Conservation (phyloP, 2,797 vertebrate genomes). For the Sebastes minor region DNA sequence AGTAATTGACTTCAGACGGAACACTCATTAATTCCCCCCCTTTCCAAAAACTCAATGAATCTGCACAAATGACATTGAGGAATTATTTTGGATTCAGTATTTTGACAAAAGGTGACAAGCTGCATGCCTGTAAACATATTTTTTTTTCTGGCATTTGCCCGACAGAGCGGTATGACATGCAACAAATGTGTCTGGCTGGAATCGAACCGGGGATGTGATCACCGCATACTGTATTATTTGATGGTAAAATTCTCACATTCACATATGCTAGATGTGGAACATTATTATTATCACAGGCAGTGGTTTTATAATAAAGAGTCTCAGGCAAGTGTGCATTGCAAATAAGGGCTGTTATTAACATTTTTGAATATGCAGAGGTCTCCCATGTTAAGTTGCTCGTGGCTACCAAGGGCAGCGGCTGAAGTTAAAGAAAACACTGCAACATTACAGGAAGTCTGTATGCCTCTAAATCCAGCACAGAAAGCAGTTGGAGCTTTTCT, state of each 20-base stretch:
- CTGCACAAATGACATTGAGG: too few relatives aligned
- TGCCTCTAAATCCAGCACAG: neutral
- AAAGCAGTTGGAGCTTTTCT: neutral
- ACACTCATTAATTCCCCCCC: too few relatives aligned
- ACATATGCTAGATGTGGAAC: neutral
- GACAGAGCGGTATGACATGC: neutral
- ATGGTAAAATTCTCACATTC: neutral
- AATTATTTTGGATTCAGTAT: too few relatives aligned
- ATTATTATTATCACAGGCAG: neutral
- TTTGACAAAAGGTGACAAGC: too few relatives aligned
- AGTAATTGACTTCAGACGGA: too few relatives aligned
- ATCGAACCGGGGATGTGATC: neutral
- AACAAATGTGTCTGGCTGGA: neutral
- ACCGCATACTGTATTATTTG: neutral
- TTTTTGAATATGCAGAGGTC: constrained; percentile 2
- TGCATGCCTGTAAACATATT: too few relatives aligned
- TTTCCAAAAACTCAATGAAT: too few relatives aligned
- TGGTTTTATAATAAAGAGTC: neutral
- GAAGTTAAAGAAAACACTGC: neutral
- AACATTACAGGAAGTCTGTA: neutral
- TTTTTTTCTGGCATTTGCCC: neutral
- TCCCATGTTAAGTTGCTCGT: neutral
- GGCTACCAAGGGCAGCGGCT: constrained; percentile 8
- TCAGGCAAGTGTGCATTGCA: neutral
- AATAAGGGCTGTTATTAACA: constrained; percentile 14